phyloP scores from a whole-genome alignment of 2,113 vertebrate species.

The Pangasianodon hypophthalmus region DNA sequence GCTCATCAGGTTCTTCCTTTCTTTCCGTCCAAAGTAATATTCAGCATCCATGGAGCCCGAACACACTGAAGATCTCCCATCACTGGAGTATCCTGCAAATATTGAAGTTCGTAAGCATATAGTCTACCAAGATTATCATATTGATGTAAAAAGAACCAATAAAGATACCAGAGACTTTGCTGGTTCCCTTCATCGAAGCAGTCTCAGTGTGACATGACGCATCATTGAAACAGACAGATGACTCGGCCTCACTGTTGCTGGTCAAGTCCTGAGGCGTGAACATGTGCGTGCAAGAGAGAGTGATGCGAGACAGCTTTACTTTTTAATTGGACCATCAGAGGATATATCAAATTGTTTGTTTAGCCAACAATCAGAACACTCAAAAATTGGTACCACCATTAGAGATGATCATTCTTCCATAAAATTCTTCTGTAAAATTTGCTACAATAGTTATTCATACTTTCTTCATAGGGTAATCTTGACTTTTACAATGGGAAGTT shows the following conservation, averaged over 20 bases:
- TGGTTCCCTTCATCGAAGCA: background rate
- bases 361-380: background rate
- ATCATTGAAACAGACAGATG: background rate
- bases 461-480: background rate
- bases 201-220: background rate
- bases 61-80: slow-evolving; percentile 10
- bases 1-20: slow-evolving; percentile 41
- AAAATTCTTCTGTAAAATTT: background rate
- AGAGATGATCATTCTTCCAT: background rate
- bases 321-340: background rate
- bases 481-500: background rate
- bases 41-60: slow-evolving; percentile 46
- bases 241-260: slow-evolving; percentile 36
- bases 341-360: background rate
- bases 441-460: background rate
- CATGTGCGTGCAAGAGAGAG: background rate
- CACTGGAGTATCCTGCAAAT: slow-evolving; percentile 40
- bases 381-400: background rate
- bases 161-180: slow-evolving; percentile 46
- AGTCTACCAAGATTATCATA: background rate
- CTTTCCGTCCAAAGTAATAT: slow-evolving; percentile 10
- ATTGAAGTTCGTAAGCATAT: background rate
- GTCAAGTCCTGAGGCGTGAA: background rate
- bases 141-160: background rate
- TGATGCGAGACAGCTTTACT: background rate